Evolutionary conservation across 2,113 vertebrate species (phyloP).

Genomic region (Hippoglossus stenolepis): DNA sequence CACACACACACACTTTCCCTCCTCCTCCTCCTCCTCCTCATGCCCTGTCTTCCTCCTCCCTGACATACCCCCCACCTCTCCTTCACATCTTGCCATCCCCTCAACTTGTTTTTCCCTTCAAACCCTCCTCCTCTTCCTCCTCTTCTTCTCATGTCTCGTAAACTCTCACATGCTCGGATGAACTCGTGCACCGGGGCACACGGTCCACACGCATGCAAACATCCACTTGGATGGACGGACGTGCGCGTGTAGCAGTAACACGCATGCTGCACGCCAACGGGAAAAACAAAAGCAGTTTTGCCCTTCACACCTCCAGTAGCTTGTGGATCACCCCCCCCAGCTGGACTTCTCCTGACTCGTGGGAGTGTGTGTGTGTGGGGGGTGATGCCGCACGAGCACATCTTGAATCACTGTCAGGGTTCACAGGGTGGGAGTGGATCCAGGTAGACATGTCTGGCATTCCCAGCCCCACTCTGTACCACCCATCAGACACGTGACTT

Average conservation of each 20-base stretch:
- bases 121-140: conserved; percentile 16
- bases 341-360: background rate
- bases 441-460: conserved; percentile 62
- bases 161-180: conserved; percentile 24
- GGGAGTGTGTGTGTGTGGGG: conserved; percentile 2
- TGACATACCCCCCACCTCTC: conserved; percentile 39
- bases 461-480: conserved; percentile 41
- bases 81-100: conserved; percentile 61
- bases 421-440: conserved; percentile 41
- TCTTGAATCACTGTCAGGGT: background rate
- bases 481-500: conserved; percentile 45
- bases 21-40: conserved; percentile 56
- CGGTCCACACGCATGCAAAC: background rate
- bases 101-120: conserved; percentile 59
- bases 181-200: conserved; percentile 15
- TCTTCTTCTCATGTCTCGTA: background rate
- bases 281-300: too few species aligned
- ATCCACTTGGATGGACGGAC: background rate
- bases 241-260: too few species aligned
- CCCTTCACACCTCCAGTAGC: too few species aligned
- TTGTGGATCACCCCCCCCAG: too few species aligned
- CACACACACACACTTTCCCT: conserved; percentile 10
- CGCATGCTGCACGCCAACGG: too few species aligned
- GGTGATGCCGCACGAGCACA: conserved; percentile 12
- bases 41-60: conserved; percentile 17